Percentiles rank a stretch among this genome's conserved stretches.
phyloP scores from a whole-genome alignment of 2,888 invertebrate species.

The Sympetrum striolatum region DNA sequence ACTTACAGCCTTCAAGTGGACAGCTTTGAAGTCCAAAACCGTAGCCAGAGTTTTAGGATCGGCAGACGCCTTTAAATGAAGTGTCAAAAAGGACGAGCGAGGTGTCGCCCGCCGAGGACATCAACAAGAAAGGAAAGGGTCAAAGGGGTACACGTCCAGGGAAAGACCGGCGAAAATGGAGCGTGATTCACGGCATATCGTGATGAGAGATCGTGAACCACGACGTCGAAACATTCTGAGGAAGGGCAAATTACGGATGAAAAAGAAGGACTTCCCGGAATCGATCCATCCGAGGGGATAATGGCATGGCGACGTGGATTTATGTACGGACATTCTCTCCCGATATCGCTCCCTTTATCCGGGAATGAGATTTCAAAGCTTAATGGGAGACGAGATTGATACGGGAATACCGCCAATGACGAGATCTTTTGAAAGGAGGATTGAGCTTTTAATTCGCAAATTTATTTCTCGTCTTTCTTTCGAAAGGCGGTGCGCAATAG shows the following conservation, averaged over 20 bases:
- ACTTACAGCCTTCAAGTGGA: no score
- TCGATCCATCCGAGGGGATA: background rate
- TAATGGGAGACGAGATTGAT: background rate
- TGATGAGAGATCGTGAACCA: background rate
- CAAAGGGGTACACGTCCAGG: background rate
- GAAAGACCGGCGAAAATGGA: background rate
- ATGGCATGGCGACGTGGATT: background rate
- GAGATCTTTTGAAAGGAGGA: background rate
- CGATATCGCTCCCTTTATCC: background rate
- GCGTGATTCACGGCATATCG: constrained; percentile 10
- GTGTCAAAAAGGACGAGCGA: background rate
- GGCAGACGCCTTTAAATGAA: background rate
- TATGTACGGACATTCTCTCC: background rate
- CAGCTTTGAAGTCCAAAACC: no score
- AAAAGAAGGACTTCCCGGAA: background rate
- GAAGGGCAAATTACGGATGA: background rate
- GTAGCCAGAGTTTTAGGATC: no score
- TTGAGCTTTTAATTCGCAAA: background rate
- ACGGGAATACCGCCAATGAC: background rate
- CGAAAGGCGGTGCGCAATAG: no score
- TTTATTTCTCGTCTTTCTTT: no score
- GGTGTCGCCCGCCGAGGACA: background rate
- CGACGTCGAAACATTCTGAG: background rate
- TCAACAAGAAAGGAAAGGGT: background rate
- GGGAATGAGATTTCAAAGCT: background rate